phyloP scores from a whole-genome alignment of 2,113 vertebrate genomes.

The Cyrtonyx montezumae region DNA sequence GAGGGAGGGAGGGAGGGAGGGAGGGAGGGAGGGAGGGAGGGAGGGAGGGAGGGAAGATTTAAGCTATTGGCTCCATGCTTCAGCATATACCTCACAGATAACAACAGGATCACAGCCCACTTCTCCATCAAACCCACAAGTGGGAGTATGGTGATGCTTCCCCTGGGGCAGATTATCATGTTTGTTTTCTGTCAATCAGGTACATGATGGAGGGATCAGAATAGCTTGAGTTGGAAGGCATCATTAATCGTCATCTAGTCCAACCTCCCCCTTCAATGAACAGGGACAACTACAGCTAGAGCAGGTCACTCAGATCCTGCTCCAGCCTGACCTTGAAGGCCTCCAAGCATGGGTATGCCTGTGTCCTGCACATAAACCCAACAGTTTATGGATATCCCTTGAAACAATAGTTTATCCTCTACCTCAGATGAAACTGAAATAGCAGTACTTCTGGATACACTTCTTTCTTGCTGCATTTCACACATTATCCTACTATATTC shows the following conservation, averaged over 20 bases:
- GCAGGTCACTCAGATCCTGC: too few species aligned
- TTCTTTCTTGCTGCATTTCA: background rate
- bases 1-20: too few species aligned
- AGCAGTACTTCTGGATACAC: background rate
- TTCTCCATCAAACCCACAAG: background rate
- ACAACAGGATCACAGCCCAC: fast-evolving
- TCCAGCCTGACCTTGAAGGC: too few species aligned
- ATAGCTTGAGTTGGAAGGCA: too few species aligned
- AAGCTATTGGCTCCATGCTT: fast-evolving
- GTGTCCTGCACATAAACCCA: background rate
- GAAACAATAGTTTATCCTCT: background rate
- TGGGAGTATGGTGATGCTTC: background rate
- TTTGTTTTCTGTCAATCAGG: background rate
- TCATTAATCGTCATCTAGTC: too few species aligned
- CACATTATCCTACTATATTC: background rate
- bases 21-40: too few species aligned
- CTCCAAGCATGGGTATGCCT: too few species aligned
- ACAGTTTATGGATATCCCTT: background rate
- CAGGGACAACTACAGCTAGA: too few species aligned
- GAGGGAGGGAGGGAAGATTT: background rate
- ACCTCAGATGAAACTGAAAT: background rate
- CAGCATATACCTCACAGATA: background rate
- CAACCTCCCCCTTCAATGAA: too few species aligned
- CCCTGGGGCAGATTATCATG: background rate
- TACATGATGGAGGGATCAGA: background rate